phyloP scores from a whole-genome alignment of 2,113 vertebrate species.

The Scartelaos histophorus region DNA sequence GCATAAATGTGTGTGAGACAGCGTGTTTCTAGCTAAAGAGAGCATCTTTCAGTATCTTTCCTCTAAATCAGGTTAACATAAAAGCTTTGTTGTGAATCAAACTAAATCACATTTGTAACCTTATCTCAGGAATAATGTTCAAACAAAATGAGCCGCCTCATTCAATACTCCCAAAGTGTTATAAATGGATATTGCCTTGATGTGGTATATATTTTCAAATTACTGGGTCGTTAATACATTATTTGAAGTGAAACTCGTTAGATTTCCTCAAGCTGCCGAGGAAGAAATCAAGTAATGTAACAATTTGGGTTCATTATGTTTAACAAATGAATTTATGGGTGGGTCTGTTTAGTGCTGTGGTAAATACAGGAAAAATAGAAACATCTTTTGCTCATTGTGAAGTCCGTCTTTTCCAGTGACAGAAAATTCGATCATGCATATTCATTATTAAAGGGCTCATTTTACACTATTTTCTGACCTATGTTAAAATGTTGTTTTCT shows the following conservation, averaged over 20 bases:
- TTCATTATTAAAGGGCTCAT: too few relatives aligned
- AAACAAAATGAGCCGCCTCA: not conserved
- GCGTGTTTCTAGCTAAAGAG: not conserved
- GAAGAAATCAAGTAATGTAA: not conserved
- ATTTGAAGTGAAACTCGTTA: not conserved
- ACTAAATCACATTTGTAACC: conserved; percentile 3
- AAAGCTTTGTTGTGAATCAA: not conserved
- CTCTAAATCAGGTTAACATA: not conserved
- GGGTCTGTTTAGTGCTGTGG: not conserved
- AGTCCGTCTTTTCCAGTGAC: not conserved
- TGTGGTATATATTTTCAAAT: not conserved
- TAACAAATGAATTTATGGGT: not conserved
- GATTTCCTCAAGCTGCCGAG: not conserved
- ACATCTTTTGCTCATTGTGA: not conserved
- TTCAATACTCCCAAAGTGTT: not conserved
- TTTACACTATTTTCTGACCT: too few relatives aligned
- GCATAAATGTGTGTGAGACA: not conserved
- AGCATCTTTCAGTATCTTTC: not conserved
- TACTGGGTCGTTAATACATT: not conserved
- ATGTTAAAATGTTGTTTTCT: too few relatives aligned
- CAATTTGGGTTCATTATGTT: not conserved
- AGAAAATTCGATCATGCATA: too few relatives aligned
- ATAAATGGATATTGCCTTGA: not conserved
- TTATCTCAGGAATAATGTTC: not conserved
- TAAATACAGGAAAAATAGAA: not conserved